Evolutionary conservation across 2,797 vertebrate species (phyloP).

Genomic region (Malurus splendens): DNA sequence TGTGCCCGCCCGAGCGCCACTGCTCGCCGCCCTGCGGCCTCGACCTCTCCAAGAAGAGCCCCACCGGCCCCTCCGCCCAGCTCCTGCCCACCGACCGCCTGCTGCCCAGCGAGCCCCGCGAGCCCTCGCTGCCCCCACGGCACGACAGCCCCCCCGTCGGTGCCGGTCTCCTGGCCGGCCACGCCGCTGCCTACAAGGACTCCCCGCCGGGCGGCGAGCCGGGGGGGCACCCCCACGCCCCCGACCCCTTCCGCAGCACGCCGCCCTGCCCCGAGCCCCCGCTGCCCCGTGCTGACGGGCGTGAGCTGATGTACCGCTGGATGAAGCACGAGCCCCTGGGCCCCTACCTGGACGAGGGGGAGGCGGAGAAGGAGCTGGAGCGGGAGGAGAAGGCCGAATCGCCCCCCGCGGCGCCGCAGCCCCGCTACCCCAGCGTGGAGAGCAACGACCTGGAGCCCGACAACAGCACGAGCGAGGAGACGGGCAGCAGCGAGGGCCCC

Average conservation of each 20-base stretch:
- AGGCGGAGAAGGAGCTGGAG: conserved; percentile 80
- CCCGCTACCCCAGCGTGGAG: conserved; percentile 67
- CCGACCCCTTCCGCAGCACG: conserved; percentile 75
- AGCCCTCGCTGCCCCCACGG: conserved; percentile 59
- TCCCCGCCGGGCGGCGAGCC: conserved; percentile 59
- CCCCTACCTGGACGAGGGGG: conserved; percentile 83
- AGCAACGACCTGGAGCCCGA: conserved; percentile 82
- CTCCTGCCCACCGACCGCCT: conserved; percentile 74
- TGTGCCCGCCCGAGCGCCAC: conserved; percentile 82
- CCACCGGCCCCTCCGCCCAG: conserved; percentile 73
- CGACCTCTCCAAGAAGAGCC: conserved; percentile 96
- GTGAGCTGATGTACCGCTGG: conserved; percentile 88
- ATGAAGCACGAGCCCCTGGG: conserved; percentile 88
- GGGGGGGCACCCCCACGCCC: conserved; percentile 58
- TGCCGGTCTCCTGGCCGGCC: conserved; percentile 69
- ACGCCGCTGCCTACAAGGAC: conserved; percentile 76
- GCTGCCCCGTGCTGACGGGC: conserved; percentile 71
- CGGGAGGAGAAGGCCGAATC: conserved; percentile 72
- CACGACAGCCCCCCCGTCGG: conserved; percentile 72
- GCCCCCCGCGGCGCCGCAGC: conserved; percentile 54
- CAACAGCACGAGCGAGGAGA: conserved; percentile 94
- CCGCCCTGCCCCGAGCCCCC: conserved; percentile 73
- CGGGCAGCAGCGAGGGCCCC: conserved; percentile 92
- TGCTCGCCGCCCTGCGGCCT: conserved; percentile 92
- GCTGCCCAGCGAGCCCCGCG: conserved; percentile 68